These are phyloP conservation scores for Merluccius polli DNA, from an alignment of 2,797 vertebrate genomes.

Conservation along the genomic window DNA sequence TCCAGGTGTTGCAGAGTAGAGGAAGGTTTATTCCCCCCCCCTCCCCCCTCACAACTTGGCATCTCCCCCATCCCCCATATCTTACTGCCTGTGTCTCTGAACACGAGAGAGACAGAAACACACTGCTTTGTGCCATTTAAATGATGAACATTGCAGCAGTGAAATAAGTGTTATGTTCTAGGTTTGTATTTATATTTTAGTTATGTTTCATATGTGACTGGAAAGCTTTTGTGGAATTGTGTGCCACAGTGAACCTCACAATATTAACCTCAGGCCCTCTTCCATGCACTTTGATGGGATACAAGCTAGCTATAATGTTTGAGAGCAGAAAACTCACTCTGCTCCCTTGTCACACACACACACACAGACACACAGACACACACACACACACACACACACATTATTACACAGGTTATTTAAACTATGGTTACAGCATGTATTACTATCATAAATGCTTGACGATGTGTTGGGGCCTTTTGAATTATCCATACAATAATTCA, in stretches of 20 bases:
- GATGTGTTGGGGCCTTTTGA: not conserved
- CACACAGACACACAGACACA: conserved; percentile 6
- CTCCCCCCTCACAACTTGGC: conserved; percentile 45
- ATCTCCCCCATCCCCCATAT: conserved; percentile 43
- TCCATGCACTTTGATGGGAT: conserved; percentile 50
- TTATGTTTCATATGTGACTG: conserved; percentile 47
- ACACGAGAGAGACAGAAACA: conserved; percentile 32
- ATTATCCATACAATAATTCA: conserved; percentile 3
- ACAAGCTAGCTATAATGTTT: conserved; percentile 43
- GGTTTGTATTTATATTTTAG: conserved; percentile 25
- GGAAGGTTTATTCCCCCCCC: conserved; percentile 60
- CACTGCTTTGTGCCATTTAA: conserved; percentile 46
- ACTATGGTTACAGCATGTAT: not conserved
- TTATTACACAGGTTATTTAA: not conserved
- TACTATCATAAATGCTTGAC: not conserved
- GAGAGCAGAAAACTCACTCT: conserved; percentile 36
- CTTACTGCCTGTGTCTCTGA: conserved; percentile 40
- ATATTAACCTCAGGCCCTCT: conserved; percentile 55
- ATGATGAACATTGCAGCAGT: conserved; percentile 49
- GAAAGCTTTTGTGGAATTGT: conserved; percentile 33
- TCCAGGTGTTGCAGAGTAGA: conserved; percentile 67
- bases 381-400: not conserved
- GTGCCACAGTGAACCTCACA: conserved; percentile 25
- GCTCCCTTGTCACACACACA: not conserved
- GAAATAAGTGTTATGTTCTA: conserved; percentile 46